Evolutionary conservation across 2,113 vertebrate species (phyloP).

Genomic region (Pseudopodoces humilis): DNA sequence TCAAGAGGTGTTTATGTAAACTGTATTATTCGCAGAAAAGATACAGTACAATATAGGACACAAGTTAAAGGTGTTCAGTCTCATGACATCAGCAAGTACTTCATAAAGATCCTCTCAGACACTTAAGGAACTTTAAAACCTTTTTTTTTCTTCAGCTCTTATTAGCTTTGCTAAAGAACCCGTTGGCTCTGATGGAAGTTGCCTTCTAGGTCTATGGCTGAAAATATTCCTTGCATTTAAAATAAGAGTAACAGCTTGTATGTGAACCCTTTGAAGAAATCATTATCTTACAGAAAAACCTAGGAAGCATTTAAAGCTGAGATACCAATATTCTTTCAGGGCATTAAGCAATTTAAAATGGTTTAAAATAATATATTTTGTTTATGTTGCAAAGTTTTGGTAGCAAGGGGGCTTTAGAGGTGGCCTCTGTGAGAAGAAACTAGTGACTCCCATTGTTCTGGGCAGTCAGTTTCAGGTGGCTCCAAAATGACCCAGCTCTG

Average conservation of each 20-base stretch:
- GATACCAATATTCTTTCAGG: background rate
- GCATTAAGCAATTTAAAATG: background rate
- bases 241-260: background rate
- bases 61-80: background rate
- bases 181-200: background rate
- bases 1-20: accelerated
- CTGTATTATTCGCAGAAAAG: background rate
- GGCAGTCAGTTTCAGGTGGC: background rate
- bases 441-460: accelerated
- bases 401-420: background rate
- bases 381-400: background rate
- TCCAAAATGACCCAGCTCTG: background rate
- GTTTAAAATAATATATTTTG: background rate
- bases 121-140: background rate
- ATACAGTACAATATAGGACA: too few relatives aligned
- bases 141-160: background rate
- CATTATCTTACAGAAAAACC: background rate
- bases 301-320: background rate
- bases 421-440: background rate
- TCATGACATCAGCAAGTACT: background rate
- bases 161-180: background rate
- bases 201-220: background rate
- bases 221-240: background rate
- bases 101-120: background rate
- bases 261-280: background rate